Evolutionary conservation across 2,113 vertebrate genomes (phyloP), one percentile per base, ranked within the genome.

Genomic region (Bostrychus sinensis): DNA sequence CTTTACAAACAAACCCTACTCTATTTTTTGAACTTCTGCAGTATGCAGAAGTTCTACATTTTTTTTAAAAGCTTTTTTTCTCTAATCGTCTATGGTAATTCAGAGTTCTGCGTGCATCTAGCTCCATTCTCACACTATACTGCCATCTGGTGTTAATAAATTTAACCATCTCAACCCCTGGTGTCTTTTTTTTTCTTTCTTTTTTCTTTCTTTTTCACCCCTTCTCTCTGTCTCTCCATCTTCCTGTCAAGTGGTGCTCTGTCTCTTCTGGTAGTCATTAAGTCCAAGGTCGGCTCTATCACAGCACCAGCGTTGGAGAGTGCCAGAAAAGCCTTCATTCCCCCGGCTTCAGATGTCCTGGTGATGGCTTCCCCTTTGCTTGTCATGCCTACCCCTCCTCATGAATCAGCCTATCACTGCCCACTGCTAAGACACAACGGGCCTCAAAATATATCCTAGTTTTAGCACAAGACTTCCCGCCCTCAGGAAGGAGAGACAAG

Each of bases 191-290:
- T 14, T n/a, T 1, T 70, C 14, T 38, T 14, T 48, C 5, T 37
- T 1, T 51, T 51, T n/a, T 51, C 3, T 50, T 11, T 56, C 4
- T 28, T 3, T 65, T 19, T 56, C 12, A 56, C 38, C 25, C 3
- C 4, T 10, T 25, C 8, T 4, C 74, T 68, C 43, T 55, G 62
- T 86, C 84, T 80, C 74, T 88, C 83, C 67, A 77, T 87, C 84
- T 83, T 80, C 65, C 74, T 82, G 79, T 88, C 86, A 81, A 79
- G 70, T 68, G 34, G 54, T 56, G 75, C 83, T 80, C 83, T 66
- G 80, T 51, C 82, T 85, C 84, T 85, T 89, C 84, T 89, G 89
- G 62, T 85, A 82, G 84, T 86, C 81, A 88, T 89, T 87, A 89
- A 85, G 74, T 80, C 81, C 83, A 86, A 86, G 87, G 84, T 86